A percentile compares a stretch with the other conserved stretches of the same genome.
Conservation (phyloP, 2,888 invertebrate species). For the Oscheius sp. region DNA sequence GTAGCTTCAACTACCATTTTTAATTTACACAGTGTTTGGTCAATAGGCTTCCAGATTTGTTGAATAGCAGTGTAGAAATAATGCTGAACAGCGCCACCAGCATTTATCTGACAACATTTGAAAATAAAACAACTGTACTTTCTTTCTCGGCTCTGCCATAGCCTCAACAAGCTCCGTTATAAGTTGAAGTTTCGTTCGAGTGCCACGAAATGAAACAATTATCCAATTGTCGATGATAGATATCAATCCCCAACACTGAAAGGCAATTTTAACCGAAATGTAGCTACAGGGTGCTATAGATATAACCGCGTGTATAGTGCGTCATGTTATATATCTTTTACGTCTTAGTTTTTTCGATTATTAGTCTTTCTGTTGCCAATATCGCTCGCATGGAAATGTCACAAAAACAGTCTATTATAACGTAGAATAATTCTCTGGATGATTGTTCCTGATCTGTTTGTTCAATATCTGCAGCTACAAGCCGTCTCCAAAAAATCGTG, state of each 20-base stretch:
- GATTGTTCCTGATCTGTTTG: too few species aligned
- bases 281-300: too few species aligned
- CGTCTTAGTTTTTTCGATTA: too few species aligned
- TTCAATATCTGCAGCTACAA: too few species aligned
- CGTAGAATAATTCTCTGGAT: too few species aligned
- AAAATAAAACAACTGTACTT: conserved; percentile 41
- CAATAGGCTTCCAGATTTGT: conserved; percentile 55
- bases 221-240: conserved; percentile 55
- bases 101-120: conserved; percentile 42
- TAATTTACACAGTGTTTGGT: conserved; percentile 23
- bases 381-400: too few species aligned
- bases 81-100: conserved; percentile 65
- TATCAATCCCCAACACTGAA: conserved; percentile 66
- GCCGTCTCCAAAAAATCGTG: too few species aligned
- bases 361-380: too few species aligned
- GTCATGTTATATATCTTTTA: too few species aligned
- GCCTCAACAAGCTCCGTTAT: conserved; percentile 66
- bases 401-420: too few species aligned
- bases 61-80: conserved; percentile 65
- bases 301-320: too few species aligned
- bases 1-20: neutral
- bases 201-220: conserved; percentile 65
- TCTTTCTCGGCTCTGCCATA: conserved; percentile 58
- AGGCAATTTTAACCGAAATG: neutral
- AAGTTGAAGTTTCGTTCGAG: conserved; percentile 60